Conservation (phyloP, 2,797 vertebrate genomes). For the Falco peregrinus region DNA sequence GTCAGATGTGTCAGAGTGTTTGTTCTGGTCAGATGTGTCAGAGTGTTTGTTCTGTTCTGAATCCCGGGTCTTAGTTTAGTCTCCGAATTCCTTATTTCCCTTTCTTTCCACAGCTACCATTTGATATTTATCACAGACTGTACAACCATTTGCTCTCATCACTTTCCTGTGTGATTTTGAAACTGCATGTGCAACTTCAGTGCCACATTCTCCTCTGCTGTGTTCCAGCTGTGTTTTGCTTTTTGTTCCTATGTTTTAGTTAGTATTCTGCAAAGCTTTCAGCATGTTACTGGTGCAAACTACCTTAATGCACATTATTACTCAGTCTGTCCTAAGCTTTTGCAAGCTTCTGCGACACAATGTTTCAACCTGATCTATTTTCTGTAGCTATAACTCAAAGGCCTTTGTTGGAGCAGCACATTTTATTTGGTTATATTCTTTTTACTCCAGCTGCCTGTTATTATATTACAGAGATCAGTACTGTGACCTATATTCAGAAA, state of each 20-base stretch:
- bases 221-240: background rate
- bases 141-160: background rate
- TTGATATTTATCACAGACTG: background rate
- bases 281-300: background rate
- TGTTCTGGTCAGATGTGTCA: slow-evolving; percentile 47
- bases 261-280: background rate
- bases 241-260: background rate
- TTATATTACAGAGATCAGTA: background rate
- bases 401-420: background rate
- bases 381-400: background rate
- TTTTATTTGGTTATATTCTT: background rate
- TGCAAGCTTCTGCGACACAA: background rate
- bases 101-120: background rate
- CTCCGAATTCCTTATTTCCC: background rate
- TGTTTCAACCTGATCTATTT: background rate
- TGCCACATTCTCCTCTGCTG: background rate
- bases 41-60: background rate
- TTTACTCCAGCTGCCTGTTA: background rate
- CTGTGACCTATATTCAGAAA: background rate
- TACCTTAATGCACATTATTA: background rate
- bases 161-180: background rate
- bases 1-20: slow-evolving; percentile 18
- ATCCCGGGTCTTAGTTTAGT: background rate
- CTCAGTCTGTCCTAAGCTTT: background rate
- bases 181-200: background rate